These are phyloP conservation scores for Acridotheres tristis DNA, from an alignment of 2,797 vertebrate genomes.

Conservation along the genomic window DNA sequence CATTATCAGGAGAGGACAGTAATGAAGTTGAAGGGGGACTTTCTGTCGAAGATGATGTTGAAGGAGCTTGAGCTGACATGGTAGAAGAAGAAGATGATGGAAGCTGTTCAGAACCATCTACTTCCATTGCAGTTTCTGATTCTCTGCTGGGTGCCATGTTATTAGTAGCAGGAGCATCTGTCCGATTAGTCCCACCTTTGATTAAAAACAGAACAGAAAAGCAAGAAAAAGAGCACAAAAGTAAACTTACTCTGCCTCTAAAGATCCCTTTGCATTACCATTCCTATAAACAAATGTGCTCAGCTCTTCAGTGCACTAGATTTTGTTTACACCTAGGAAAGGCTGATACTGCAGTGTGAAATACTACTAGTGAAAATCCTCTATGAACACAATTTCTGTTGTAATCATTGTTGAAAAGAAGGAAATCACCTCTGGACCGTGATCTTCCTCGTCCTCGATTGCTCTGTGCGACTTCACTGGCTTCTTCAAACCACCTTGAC, in stretches of 20 bases:
- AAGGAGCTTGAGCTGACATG: slow-evolving; percentile 79
- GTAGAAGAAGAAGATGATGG: slow-evolving; percentile 81
- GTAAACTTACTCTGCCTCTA: not conserved
- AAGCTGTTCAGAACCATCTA: slow-evolving; percentile 73
- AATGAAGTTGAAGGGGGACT: slow-evolving; percentile 77
- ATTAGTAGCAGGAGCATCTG: slow-evolving; percentile 73
- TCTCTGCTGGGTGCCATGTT: slow-evolving; percentile 67
- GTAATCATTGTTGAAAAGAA: not conserved
- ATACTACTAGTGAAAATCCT: not conserved
- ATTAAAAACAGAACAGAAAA: not conserved
- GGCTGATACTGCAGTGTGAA: not conserved
- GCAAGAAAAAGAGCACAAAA: slow-evolving; percentile 36
- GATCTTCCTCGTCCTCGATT: slow-evolving; percentile 88
- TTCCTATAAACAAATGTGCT: not conserved
- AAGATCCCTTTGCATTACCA: not conserved
- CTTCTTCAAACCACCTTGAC: slow-evolving; percentile 98
- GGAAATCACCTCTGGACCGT: slow-evolving; percentile 85
- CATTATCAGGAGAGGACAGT: slow-evolving; percentile 82
- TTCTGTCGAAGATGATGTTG: slow-evolving; percentile 80
- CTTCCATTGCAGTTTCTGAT: slow-evolving; percentile 78
- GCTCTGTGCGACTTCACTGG: slow-evolving; percentile 93
- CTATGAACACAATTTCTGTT: not conserved
- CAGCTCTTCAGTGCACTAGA: not conserved
- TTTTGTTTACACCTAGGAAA: not conserved
- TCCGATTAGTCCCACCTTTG: slow-evolving; percentile 82